Conservation (phyloP, 2,888 invertebrate species). For the Hydroisotoma schaefferi region DNA sequence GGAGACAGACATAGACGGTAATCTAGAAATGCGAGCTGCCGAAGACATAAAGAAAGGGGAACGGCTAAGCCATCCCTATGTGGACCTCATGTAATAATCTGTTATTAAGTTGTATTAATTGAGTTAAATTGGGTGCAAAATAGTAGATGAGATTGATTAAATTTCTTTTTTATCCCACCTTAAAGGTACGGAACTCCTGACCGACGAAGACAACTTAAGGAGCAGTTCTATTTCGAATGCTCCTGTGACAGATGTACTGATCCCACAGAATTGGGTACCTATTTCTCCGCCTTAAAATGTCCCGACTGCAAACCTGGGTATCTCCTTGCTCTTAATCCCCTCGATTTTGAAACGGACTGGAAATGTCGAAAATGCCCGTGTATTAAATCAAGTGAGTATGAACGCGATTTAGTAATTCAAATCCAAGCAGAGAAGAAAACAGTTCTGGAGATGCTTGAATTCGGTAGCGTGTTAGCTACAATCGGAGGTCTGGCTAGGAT, state of each 20-base stretch:
- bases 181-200: slow-evolving; percentile 32
- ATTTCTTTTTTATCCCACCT: too few species aligned
- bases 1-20: slow-evolving; percentile 23
- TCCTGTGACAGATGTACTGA: slow-evolving; percentile 31
- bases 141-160: too few species aligned
- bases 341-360: slow-evolving; percentile 33
- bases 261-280: slow-evolving; percentile 34
- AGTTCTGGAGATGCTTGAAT: slow-evolving; percentile 18
- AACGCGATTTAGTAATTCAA: slow-evolving; percentile 15
- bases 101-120: too few species aligned
- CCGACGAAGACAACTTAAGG: slow-evolving; percentile 21
- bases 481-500: slow-evolving; percentile 26
- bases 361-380: slow-evolving; percentile 22
- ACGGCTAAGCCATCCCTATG: slow-evolving; percentile 31
- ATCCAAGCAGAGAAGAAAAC: slow-evolving; percentile 23
- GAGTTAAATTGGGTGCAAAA: too few species aligned
- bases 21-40: slow-evolving; percentile 30
- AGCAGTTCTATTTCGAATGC: slow-evolving; percentile 36
- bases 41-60: slow-evolving; percentile 24
- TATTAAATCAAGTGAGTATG: slow-evolving; percentile 19
- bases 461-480: slow-evolving; percentile 9
- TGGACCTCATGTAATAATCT: slow-evolving; percentile 22
- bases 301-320: slow-evolving; percentile 33
- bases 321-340: slow-evolving; percentile 26
- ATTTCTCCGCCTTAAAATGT: slow-evolving; percentile 40